Conservation (phyloP, 2,888 invertebrate genomes). For the Dione juno region DNA sequence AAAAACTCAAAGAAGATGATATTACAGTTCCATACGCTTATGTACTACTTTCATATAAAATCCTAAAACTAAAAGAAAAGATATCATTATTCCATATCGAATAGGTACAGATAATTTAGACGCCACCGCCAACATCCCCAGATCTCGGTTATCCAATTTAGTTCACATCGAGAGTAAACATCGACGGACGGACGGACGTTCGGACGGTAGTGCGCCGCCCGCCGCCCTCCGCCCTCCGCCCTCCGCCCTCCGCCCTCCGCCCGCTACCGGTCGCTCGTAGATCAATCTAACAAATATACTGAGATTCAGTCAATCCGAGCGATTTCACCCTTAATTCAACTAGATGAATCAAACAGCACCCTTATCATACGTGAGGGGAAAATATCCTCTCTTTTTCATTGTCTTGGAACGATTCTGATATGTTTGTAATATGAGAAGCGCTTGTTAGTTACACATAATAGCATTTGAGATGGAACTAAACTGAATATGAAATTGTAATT, state of each 20-base stretch:
- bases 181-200: not conserved
- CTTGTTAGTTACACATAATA: not conserved
- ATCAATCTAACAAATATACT: conserved; percentile 27
- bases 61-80: not conserved
- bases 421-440: not conserved
- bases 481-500: too few species aligned
- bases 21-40: too few species aligned
- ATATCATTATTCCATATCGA: not conserved
- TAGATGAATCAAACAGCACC: conserved; percentile 30
- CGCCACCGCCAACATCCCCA: not conserved
- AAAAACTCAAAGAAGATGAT: too few species aligned
- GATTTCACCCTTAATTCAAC: conserved; percentile 28
- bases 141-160: conserved; percentile 22
- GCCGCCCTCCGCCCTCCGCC: not conserved
- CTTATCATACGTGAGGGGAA: conserved; percentile 18
- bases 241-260: not conserved
- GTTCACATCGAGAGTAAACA: conserved; percentile 19
- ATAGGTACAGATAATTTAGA: conserved; percentile 3
- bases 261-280: conserved; percentile 5
- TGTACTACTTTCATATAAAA: not conserved
- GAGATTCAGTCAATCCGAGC: conserved; percentile 21
- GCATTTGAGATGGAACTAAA: too few species aligned
- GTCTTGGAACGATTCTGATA: not conserved
- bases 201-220: not conserved
- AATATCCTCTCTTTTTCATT: conserved; percentile 16